Conservation (phyloP, 2,888 invertebrate genomes). For the Ectemnius cavifrons region DNA sequence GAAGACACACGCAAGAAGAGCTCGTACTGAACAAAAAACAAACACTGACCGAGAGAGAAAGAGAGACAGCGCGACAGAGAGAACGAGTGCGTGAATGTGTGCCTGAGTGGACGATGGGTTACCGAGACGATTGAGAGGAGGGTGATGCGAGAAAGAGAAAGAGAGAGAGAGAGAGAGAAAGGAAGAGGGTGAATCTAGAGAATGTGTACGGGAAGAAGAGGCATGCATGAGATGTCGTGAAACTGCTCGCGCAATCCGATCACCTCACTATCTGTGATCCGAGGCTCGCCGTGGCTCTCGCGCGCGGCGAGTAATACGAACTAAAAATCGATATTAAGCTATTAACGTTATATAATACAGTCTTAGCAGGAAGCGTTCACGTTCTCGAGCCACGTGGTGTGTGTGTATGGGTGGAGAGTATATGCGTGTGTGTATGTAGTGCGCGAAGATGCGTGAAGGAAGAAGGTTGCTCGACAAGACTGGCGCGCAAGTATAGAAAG, state of each 20-base stretch:
- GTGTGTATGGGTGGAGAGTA: neutral
- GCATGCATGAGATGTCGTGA: constrained; percentile 54
- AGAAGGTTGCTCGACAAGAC: no score
- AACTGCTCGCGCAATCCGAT: constrained; percentile 75
- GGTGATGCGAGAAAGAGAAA: no score
- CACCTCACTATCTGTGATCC: constrained; percentile 78
- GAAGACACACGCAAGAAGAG: constrained; percentile 65
- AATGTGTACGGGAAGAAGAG: constrained; percentile 15
- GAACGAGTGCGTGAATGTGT: constrained; percentile 9
- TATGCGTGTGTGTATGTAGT: neutral
- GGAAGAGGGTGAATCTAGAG: neutral
- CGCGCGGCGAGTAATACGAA: constrained; percentile 74
- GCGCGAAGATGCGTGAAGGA: neutral
- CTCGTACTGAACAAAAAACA: constrained; percentile 14
- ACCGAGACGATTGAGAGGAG: no score
- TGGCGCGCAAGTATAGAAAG: no score
- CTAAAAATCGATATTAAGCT: constrained; percentile 74
- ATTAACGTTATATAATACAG: constrained; percentile 67
- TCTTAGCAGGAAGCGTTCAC: constrained; percentile 57
- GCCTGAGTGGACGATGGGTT: neutral
- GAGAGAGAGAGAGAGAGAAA: neutral
- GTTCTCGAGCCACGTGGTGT: constrained; percentile 23
- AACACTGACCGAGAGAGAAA: constrained; percentile 40
- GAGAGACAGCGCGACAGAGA: constrained; percentile 20
- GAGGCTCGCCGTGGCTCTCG: constrained; percentile 66